Percentiles rank a stretch among this genome's conserved stretches.
phyloP scores from a whole-genome alignment of 2,113 vertebrate genomes.

The Tachuris rubrigastra region DNA sequence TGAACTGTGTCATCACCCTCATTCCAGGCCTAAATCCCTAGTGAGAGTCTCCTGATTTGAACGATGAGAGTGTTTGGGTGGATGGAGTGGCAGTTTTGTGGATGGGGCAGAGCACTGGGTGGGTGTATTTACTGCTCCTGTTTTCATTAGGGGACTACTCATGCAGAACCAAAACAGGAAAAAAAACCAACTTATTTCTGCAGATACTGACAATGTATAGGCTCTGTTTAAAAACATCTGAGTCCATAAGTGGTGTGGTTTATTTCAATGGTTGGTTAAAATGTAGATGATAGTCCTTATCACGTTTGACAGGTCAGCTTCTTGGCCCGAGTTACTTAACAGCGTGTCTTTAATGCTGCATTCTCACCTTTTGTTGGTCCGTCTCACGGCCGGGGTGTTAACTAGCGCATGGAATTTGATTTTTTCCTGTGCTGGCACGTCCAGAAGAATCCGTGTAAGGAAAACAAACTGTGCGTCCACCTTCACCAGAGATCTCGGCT shows the following conservation, averaged over 20 bases:
- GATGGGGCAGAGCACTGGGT: background rate
- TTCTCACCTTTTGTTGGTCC: conserved; percentile 4
- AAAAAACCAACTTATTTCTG: background rate
- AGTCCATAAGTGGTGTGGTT: background rate
- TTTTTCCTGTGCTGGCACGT: conserved; percentile 38
- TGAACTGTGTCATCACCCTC: background rate
- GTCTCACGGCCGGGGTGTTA: background rate
- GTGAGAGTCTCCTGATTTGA: background rate
- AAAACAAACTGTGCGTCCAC: conserved; percentile 48
- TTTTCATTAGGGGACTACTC: background rate
- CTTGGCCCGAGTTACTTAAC: background rate
- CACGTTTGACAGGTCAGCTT: conserved; percentile 2
- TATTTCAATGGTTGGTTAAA: background rate
- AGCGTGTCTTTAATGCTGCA: background rate
- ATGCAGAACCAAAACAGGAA: background rate
- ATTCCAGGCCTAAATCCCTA: background rate
- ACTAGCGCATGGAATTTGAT: conserved; percentile 6
- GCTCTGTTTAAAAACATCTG: background rate
- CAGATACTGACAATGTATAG: background rate
- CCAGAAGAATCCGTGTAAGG: conserved; percentile 10
- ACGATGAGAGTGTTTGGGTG: background rate
- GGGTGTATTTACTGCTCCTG: background rate
- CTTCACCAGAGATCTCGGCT: conserved; percentile 47
- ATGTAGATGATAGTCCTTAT: background rate
- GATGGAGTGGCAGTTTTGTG: background rate